Percentiles rank a stretch among this genome's conserved stretches.
Conservation (phyloP, 2,797 vertebrate genomes). For the Ptychobarbus kaznakovi region DNA sequence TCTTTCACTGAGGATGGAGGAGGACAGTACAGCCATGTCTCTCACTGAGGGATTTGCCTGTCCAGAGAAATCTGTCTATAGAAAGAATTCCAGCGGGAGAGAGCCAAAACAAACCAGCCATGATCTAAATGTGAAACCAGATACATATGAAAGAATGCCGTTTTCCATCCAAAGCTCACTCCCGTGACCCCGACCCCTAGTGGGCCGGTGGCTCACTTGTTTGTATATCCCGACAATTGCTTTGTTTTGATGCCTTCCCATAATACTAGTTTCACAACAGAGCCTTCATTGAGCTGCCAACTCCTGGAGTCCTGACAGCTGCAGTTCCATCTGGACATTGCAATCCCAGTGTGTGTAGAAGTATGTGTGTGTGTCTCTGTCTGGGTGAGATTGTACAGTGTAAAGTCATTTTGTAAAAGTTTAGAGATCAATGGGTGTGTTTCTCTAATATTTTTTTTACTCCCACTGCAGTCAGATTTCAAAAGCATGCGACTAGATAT, state of each 20-base stretch:
- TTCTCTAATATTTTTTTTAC: background rate
- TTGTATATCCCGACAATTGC: conserved; percentile 45
- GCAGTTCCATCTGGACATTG: conserved; percentile 66
- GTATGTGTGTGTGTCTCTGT: conserved; percentile 42
- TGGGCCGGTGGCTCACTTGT: conserved; percentile 37
- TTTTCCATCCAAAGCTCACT: conserved; percentile 77
- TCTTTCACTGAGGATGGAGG: background rate
- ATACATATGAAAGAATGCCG: conserved; percentile 82
- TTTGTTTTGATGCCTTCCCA: conserved; percentile 54
- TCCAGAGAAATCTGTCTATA: conserved; percentile 56
- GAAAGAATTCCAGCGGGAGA: conserved; percentile 59
- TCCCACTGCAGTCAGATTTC: background rate
- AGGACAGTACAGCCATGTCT: conserved; percentile 43
- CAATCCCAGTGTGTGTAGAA: conserved; percentile 56
- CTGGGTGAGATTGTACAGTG: conserved; percentile 16
- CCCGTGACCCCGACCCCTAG: conserved; percentile 70
- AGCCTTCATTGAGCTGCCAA: conserved; percentile 51
- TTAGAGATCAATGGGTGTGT: background rate
- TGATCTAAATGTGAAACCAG: conserved; percentile 76
- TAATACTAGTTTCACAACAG: conserved; percentile 54
- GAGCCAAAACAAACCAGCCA: conserved; percentile 72
- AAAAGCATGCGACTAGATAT: background rate
- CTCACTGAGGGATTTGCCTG: conserved; percentile 51
- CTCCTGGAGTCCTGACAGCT: conserved; percentile 66
- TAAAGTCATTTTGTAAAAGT: background rate